Percentiles rank a stretch among this genome's conserved stretches.
Evolutionary conservation across 2,797 vertebrate genomes (phyloP).

Genomic region (Centroberyx gerrardi): DNA sequence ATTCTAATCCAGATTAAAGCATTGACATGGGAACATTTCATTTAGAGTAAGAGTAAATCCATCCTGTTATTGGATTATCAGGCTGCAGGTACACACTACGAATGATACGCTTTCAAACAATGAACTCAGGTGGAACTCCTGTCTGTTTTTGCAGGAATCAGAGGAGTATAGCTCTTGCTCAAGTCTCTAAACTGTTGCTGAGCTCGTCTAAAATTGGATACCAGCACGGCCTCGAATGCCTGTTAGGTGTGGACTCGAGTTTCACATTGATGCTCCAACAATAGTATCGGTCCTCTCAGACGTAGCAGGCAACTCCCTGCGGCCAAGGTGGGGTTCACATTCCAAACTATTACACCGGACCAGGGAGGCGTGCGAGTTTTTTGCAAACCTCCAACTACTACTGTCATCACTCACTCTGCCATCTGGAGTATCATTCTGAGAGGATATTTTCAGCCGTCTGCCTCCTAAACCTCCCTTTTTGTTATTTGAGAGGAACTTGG

Average conservation of each 20-base stretch:
- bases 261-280: slow-evolving; percentile 73
- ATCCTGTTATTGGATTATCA: slow-evolving; percentile 17
- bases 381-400: slow-evolving; percentile 9
- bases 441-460: background rate
- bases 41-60: background rate
- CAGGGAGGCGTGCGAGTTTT: slow-evolving; percentile 12
- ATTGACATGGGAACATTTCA: background rate
- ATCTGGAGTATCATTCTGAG: background rate
- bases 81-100: background rate
- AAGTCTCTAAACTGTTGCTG: background rate
- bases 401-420: background rate
- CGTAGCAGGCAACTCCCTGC: slow-evolving; percentile 64
- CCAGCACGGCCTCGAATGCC: slow-evolving; percentile 19
- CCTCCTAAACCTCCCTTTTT: background rate
- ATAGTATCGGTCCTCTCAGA: slow-evolving; percentile 61
- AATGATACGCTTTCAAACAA: background rate
- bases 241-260: slow-evolving; percentile 62
- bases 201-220: background rate
- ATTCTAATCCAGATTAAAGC: slow-evolving; percentile 18
- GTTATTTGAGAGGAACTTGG: background rate
- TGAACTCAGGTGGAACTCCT: background rate
- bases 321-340: slow-evolving; percentile 72
- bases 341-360: slow-evolving; percentile 51
- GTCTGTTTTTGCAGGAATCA: background rate
- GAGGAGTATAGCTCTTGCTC: background rate